Conservation (phyloP, 2,797 vertebrate genomes). For the Rhadinocentrus ornatus region DNA sequence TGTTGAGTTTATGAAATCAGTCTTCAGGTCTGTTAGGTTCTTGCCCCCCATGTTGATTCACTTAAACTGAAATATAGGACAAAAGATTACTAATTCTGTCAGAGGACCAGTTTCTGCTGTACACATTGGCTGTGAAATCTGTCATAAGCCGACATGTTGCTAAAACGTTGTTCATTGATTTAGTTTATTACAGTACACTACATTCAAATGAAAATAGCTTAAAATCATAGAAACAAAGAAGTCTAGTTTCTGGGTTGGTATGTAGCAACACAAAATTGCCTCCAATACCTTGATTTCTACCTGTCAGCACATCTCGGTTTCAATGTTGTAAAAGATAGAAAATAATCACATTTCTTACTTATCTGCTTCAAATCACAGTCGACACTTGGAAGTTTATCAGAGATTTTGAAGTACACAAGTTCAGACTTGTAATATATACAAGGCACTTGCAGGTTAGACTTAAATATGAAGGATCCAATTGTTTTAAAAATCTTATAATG, state of each 20-base stretch:
- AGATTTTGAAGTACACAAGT: background rate
- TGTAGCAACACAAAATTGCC: too few relatives aligned
- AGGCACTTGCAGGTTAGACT: background rate
- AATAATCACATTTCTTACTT: background rate
- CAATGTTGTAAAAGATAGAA: too few relatives aligned
- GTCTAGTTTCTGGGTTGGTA: too few relatives aligned
- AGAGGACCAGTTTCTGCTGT: background rate
- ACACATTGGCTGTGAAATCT: background rate
- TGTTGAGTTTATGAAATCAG: constrained; percentile 39
- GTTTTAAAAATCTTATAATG: background rate
- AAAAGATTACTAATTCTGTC: background rate
- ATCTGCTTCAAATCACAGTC: background rate
- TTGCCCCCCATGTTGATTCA: constrained; percentile 10
- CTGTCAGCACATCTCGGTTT: too few relatives aligned
- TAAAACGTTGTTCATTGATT: background rate
- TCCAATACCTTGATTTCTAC: too few relatives aligned
- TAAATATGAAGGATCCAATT: background rate
- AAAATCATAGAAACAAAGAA: background rate
- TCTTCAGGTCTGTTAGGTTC: background rate
- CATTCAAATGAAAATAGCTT: background rate
- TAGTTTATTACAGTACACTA: background rate
- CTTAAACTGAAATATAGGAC: constrained; percentile 2
- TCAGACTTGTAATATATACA: background rate
- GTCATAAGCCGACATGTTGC: background rate
- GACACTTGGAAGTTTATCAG: background rate